phyloP scores from a whole-genome alignment of 30 jellyfish, hydroid and myxozoan genomes.

The Sanderia malayensis region DNA sequence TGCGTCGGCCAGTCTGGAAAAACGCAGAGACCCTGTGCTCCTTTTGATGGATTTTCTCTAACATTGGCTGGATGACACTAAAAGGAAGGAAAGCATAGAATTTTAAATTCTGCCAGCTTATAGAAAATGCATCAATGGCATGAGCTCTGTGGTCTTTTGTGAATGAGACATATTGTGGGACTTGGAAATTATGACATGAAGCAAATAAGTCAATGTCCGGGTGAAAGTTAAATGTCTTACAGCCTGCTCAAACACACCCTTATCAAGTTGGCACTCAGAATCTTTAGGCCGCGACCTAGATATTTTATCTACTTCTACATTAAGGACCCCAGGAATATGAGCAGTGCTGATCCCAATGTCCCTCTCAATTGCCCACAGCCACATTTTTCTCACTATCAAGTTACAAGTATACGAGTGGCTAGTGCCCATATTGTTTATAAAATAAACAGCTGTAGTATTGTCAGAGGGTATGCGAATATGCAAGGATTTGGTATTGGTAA shows the following conservation, averaged over 20 bases:
- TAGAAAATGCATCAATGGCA: not conserved
- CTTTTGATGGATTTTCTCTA: not conserved
- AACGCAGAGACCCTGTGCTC: not conserved
- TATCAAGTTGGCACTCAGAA: too few species aligned
- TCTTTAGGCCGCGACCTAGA: not conserved
- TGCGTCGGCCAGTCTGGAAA: not conserved
- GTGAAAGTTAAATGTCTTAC: not conserved
- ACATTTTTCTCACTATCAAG: too few species aligned
- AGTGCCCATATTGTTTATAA: not conserved
- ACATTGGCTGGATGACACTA: not conserved
- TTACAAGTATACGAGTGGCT: too few species aligned
- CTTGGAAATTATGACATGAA: not conserved
- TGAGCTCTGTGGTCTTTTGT: conserved; percentile 28
- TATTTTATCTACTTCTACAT: not conserved
- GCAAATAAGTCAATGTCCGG: conserved; percentile 38
- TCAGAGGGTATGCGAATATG: not conserved
- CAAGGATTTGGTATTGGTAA: not conserved
- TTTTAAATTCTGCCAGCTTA: not conserved
- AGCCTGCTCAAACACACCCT: too few species aligned
- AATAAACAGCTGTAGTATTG: not conserved
- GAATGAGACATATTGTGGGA: conserved; percentile 12
- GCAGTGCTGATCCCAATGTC: not conserved
- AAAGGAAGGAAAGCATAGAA: not conserved
- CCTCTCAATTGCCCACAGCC: not conserved
- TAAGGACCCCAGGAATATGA: not conserved